Conservation (phyloP, 2,888 invertebrate species). For the Pemphredon lugubris region DNA sequence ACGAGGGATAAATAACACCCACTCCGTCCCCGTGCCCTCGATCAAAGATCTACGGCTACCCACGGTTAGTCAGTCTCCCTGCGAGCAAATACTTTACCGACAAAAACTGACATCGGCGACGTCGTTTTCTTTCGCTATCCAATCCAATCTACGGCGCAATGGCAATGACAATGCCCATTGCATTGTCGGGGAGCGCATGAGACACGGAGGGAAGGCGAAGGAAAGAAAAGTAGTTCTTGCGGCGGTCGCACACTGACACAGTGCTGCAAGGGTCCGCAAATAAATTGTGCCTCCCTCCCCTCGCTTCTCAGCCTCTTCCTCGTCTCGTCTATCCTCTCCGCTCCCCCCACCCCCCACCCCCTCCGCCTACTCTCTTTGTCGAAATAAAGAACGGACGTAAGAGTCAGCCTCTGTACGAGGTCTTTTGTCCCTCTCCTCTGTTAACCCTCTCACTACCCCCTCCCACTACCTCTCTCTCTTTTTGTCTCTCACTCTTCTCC, state of each 20-base stretch:
- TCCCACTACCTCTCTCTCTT: slow-evolving; percentile 10
- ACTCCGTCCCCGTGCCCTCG: too few relatives aligned
- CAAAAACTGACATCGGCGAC: too few relatives aligned
- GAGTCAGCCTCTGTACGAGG: slow-evolving; percentile 47
- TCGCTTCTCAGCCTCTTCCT: slow-evolving; percentile 21
- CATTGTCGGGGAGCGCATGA: slow-evolving; percentile 6
- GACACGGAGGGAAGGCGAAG: slow-evolving; percentile 8
- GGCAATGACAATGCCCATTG: slow-evolving; percentile 48
- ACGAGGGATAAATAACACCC: too few relatives aligned
- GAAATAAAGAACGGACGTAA: slow-evolving; percentile 68
- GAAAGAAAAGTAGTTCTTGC: slow-evolving; percentile 39
- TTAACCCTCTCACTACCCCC: slow-evolving; percentile 48
- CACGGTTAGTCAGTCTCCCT: too few relatives aligned
- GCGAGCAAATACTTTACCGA: too few relatives aligned
- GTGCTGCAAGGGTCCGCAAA: slow-evolving; percentile 64
- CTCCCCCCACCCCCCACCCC: slow-evolving; percentile 8
- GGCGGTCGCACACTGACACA: slow-evolving; percentile 50
- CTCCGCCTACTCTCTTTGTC: slow-evolving; percentile 17
- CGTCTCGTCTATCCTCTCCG: slow-evolving; percentile 6
- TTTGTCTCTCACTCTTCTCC: not conserved
- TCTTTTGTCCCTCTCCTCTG: slow-evolving; percentile 56
- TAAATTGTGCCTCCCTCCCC: slow-evolving; percentile 63
- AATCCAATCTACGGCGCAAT: slow-evolving; percentile 40
- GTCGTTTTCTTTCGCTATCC: slow-evolving; percentile 36
- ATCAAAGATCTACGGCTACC: too few relatives aligned